Conservation (phyloP, 2,797 vertebrate genomes). For the Hydrolagus colliei region DNA sequence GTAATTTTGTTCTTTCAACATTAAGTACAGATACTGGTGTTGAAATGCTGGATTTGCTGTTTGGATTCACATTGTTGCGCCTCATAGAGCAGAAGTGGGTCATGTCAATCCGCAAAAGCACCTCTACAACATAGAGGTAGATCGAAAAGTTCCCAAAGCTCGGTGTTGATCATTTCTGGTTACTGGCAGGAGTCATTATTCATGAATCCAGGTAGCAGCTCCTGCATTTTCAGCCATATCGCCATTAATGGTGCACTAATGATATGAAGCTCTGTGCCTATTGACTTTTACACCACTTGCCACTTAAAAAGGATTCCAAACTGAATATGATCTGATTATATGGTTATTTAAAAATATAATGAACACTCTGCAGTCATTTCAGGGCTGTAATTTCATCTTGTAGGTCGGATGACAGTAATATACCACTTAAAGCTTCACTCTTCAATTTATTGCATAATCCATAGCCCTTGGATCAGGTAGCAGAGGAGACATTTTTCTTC, state of each 20-base stretch:
- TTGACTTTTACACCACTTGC: not conserved
- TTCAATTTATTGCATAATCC: conserved; percentile 21
- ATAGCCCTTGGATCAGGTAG: conserved; percentile 9
- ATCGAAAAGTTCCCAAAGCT: too few species aligned
- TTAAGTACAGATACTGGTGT: not conserved
- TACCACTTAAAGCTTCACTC: conserved; percentile 19
- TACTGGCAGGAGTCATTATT: too few species aligned
- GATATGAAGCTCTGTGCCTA: not conserved
- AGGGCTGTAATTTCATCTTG: conserved; percentile 31
- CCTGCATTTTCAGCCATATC: too few species aligned
- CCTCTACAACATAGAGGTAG: too few species aligned
- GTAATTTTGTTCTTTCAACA: too few species aligned
- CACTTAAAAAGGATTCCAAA: not conserved
- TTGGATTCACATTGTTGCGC: too few species aligned
- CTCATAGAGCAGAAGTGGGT: too few species aligned
- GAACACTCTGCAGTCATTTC: conserved; percentile 24
- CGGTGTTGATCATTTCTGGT: too few species aligned
- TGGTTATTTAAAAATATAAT: not conserved
- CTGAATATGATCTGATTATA: conserved; percentile 1
- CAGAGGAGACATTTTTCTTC: too few species aligned
- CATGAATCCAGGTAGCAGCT: too few species aligned
- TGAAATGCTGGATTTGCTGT: too few species aligned
- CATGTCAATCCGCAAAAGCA: too few species aligned
- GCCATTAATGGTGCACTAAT: not conserved
- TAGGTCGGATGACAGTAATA: conserved; percentile 19